A percentile compares a stretch with the other conserved stretches of the same genome.
Conservation (phyloP, 2,888 invertebrate genomes). For the Pammene fasciana region DNA sequence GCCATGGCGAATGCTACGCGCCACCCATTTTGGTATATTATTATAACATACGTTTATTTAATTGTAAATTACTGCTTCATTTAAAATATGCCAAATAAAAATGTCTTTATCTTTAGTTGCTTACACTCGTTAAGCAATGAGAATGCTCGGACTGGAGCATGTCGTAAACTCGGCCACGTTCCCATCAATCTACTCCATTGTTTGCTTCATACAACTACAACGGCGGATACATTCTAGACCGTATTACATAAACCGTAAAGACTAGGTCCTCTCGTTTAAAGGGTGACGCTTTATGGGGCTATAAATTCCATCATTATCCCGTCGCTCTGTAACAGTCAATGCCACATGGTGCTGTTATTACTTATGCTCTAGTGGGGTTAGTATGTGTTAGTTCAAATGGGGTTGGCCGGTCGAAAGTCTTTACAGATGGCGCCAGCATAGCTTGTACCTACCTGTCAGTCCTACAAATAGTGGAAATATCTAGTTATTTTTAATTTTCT, state of each 20-base stretch:
- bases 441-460: no score
- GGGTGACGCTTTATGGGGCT: conserved; percentile 12
- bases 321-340: conserved; percentile 16
- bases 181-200: conserved; percentile 27
- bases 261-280: conserved; percentile 2
- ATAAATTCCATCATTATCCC: conserved; percentile 30
- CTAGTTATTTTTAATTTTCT: no score
- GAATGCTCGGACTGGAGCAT: conserved; percentile 10
- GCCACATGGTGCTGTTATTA: conserved; percentile 2
- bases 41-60: no score
- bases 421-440: no score
- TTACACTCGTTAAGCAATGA: neutral
- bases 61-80: no score
- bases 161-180: conserved; percentile 24
- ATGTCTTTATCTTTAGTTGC: no score
- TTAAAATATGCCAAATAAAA: no score
- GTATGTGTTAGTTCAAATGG: neutral
- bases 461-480: no score
- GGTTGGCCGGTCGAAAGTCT: no score
- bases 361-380: neutral
- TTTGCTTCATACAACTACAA: conserved; percentile 21
- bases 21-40: no score
- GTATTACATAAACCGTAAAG: conserved; percentile 2
- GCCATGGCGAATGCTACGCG: no score
- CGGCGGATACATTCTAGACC: conserved; percentile 7